These are phyloP conservation scores for Acromyrmex heyeri DNA, from an alignment of 1,140 invertebrate genomes.

Conservation along the genomic window DNA sequence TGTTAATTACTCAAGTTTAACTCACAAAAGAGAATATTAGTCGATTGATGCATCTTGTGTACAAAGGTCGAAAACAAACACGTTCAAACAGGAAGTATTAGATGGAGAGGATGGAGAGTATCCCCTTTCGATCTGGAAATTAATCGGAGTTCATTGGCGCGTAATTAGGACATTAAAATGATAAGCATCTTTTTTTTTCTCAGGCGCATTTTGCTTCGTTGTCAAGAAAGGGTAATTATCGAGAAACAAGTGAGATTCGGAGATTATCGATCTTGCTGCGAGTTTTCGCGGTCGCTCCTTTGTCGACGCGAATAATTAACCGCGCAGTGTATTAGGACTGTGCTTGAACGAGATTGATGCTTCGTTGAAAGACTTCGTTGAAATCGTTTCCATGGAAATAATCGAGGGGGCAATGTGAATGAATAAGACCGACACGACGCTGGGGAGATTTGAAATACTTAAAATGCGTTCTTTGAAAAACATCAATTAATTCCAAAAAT, in stretches of 20 bases:
- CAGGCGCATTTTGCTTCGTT: slow-evolving; percentile 21
- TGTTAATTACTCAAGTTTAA: neutral
- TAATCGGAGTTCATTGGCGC: slow-evolving; percentile 42
- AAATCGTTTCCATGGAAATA: slow-evolving; percentile 80
- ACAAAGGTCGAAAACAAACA: slow-evolving; percentile 24
- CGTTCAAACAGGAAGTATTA: neutral
- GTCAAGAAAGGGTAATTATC: slow-evolving; percentile 26
- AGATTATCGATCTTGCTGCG: slow-evolving; percentile 72
- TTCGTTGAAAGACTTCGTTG: slow-evolving; percentile 73
- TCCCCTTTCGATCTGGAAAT: slow-evolving; percentile 49
- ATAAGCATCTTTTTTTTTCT: slow-evolving; percentile 62
- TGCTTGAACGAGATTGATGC: slow-evolving; percentile 75
- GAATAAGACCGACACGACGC: slow-evolving; percentile 29
- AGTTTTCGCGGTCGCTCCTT: slow-evolving; percentile 66
- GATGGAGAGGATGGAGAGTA: no score
- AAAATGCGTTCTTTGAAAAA: slow-evolving; percentile 65
- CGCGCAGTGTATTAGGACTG: slow-evolving; percentile 72
- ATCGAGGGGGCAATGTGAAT: slow-evolving; percentile 67
- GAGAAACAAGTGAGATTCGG: slow-evolving; percentile 46
- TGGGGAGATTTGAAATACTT: slow-evolving; percentile 68
- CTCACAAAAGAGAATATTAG: neutral
- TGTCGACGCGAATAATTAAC: slow-evolving; percentile 77
- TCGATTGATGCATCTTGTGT: slow-evolving; percentile 25
- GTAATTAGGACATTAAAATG: slow-evolving; percentile 74
- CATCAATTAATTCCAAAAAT: slow-evolving; percentile 37